Evolutionary conservation across 2,113 vertebrate genomes (phyloP).

Genomic region (Apistogramma diplotaenia): DNA sequence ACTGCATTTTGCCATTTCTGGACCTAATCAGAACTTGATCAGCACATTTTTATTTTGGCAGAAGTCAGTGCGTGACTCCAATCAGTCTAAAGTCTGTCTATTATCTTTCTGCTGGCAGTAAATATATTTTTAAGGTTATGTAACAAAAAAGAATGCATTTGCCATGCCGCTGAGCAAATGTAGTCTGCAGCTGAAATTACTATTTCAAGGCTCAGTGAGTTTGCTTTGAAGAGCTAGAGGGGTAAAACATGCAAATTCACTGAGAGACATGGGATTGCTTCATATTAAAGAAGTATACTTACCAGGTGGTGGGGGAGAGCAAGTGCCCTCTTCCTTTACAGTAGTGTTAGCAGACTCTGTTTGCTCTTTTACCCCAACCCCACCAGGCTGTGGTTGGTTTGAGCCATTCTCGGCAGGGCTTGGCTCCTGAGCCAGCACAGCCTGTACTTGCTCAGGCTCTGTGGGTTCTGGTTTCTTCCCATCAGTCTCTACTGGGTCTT

Average conservation of each 20-base stretch:
- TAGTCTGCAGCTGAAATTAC: background rate
- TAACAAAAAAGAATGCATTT: background rate
- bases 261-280: constrained; percentile 50
- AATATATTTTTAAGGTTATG: background rate
- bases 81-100: background rate
- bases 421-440: constrained; percentile 55
- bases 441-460: constrained; percentile 55
- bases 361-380: constrained; percentile 57
- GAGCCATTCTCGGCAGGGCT: constrained; percentile 46
- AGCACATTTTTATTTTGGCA: background rate
- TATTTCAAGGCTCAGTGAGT: background rate
- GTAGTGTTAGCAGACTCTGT: constrained; percentile 34
- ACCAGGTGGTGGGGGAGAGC: constrained; percentile 63
- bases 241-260: constrained; percentile 38
- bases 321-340: constrained; percentile 59
- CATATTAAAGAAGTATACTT: constrained; percentile 56
- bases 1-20: constrained; percentile 9
- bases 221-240: constrained; percentile 4
- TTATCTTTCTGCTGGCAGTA: background rate
- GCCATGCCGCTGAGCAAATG: constrained; percentile 29
- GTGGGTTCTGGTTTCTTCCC: constrained; percentile 63
- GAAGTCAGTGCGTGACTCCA: background rate
- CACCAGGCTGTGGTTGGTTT: constrained; percentile 44
- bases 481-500: constrained; percentile 69
- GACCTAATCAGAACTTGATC: constrained; percentile 8